Evolutionary conservation across 2,797 vertebrate species (phyloP).

Genomic region (Argentina silus): DNA sequence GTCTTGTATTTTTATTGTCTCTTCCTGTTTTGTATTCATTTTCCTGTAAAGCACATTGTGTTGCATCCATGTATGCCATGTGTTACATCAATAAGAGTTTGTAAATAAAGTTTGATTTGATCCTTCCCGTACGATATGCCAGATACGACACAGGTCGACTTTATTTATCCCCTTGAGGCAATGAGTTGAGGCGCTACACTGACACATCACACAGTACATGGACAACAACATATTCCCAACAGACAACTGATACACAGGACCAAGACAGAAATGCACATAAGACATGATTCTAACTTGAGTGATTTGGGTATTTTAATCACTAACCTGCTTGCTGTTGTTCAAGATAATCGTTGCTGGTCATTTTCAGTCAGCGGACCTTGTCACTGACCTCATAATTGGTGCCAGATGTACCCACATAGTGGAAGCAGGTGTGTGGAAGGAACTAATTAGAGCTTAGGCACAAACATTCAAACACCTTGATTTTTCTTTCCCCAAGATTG

Average conservation of each 20-base stretch:
- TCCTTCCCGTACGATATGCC: too few species aligned
- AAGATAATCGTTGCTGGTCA: slow-evolving; percentile 40
- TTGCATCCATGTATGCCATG: too few species aligned
- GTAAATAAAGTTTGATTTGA: too few species aligned
- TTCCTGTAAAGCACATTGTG: too few species aligned
- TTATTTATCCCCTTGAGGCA: too few species aligned
- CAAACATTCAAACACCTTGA: slow-evolving; percentile 8
- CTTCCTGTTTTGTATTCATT: too few species aligned
- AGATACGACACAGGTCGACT: too few species aligned
- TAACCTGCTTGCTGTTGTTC: slow-evolving; percentile 34
- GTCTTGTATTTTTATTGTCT: too few species aligned
- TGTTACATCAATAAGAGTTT: too few species aligned
- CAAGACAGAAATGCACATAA: slow-evolving; percentile 42
- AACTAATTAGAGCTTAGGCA: not conserved
- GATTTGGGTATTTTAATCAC: slow-evolving; percentile 48
- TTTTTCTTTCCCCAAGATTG: slow-evolving; percentile 30
- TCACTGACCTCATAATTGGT: slow-evolving; percentile 30
- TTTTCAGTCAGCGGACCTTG: slow-evolving; percentile 44
- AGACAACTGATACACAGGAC: not conserved
- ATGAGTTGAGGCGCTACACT: too few species aligned
- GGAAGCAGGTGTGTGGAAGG: slow-evolving; percentile 27
- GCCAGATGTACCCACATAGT: not conserved
- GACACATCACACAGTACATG: too few species aligned
- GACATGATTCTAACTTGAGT: slow-evolving; percentile 48
- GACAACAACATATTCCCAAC: not conserved